A percentile compares a stretch with the other conserved stretches of the same genome.
These are phyloP conservation scores for Phrynocephalus guinanensis DNA, from an alignment of 2,797 vertebrate genomes.

Conservation along the genomic window DNA sequence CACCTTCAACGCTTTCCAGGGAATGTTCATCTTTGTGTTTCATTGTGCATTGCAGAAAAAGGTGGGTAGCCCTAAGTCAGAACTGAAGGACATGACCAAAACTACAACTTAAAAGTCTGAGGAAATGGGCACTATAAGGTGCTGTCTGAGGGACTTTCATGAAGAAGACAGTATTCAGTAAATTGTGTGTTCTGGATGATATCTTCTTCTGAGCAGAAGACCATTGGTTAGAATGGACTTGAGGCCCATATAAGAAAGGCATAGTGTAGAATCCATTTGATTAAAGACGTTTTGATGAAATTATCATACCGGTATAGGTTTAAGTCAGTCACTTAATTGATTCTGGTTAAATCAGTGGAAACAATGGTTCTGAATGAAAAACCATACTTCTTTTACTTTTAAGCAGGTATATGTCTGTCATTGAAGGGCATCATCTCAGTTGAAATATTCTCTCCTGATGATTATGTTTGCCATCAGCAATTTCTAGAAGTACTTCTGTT, in stretches of 20 bases:
- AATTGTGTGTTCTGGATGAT: not conserved
- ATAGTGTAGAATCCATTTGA: not conserved
- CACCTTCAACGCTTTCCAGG: conserved; percentile 95
- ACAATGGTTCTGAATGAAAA: not conserved
- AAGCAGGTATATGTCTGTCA: not conserved
- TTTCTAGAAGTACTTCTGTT: not conserved
- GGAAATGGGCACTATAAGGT: not conserved
- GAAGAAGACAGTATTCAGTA: too few species aligned
- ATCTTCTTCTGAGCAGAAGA: not conserved
- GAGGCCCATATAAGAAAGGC: not conserved
- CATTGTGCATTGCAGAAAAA: conserved; percentile 96
- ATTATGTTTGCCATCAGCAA: not conserved
- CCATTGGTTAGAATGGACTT: not conserved
- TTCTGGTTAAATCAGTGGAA: not conserved
- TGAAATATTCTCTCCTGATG: too few species aligned
- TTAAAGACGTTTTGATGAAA: not conserved
- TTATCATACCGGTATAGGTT: not conserved
- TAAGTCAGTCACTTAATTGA: not conserved
- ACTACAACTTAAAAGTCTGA: not conserved
- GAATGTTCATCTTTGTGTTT: conserved; percentile 96
- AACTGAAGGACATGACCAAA: not conserved
- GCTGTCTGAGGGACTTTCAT: not conserved
- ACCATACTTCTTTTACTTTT: not conserved
- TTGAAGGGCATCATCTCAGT: not conserved
- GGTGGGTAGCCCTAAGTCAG: conserved; percentile 69